Conservation (phyloP, 2,888 invertebrate species). For the Torymus tubicola region DNA sequence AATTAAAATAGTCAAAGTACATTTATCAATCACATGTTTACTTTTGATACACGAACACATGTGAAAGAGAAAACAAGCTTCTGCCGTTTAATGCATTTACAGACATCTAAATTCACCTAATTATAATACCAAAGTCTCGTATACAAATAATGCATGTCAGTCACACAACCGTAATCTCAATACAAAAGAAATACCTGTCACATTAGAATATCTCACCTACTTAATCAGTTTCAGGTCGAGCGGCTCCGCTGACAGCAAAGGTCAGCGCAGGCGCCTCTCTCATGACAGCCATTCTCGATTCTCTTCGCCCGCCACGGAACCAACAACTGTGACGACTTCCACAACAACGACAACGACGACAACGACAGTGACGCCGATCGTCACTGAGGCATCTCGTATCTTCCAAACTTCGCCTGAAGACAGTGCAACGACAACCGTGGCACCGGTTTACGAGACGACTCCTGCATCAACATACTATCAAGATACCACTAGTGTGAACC, state of each 20-base stretch:
- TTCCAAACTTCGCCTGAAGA: neutral
- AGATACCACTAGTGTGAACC: neutral
- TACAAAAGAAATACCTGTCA: neutral
- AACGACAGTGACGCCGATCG: neutral
- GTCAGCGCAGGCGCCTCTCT: neutral
- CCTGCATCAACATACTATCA: neutral
- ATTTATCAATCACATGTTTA: no score
- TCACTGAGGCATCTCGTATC: neutral
- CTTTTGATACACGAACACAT: no score
- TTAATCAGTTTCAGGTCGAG: conserved; percentile 16
- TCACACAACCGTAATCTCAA: neutral
- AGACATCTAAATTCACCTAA: no score
- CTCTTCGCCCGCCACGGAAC: no score
- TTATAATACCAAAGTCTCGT: no score
- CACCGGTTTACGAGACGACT: conserved; percentile 1
- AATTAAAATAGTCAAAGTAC: no score
- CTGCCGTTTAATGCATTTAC: no score
- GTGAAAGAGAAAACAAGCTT: no score
- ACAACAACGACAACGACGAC: neutral
- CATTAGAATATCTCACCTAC: neutral
- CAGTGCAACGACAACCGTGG: neutral
- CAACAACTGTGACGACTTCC: no score
- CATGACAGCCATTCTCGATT: no score
- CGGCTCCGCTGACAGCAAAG: neutral
- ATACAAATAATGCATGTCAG: neutral